A percentile compares a stretch with the other conserved stretches of the same genome.
Evolutionary conservation across 2,797 vertebrate species (phyloP).

Genomic region (Lateolabrax maculatus): DNA sequence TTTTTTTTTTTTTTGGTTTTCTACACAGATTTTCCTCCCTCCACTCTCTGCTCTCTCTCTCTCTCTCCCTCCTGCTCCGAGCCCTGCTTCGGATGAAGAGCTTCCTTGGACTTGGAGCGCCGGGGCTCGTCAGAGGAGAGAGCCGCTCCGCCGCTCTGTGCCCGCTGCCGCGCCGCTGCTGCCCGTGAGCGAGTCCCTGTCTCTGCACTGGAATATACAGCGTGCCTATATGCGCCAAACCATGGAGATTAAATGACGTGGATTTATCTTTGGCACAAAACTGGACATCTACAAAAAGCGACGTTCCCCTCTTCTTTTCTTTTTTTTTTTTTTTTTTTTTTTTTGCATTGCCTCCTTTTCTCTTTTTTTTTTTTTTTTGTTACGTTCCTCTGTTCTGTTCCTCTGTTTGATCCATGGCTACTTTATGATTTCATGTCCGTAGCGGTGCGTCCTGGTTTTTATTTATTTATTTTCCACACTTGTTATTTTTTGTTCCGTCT

Average conservation of each 20-base stretch:
- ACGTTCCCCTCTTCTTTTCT: conserved; percentile 32
- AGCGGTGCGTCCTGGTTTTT: conserved; percentile 30
- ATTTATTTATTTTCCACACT: conserved; percentile 32
- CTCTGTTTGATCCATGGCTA: conserved; percentile 53
- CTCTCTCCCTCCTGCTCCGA: background rate
- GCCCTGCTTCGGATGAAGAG: conserved; percentile 75
- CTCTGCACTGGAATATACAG: conserved; percentile 84
- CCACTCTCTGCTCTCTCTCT: too few species aligned
- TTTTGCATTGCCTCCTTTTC: conserved; percentile 35
- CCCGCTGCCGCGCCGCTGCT: conserved; percentile 70
- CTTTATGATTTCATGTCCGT: conserved; percentile 69
- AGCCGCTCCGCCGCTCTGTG: conserved; percentile 55
- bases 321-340: conserved; percentile 14
- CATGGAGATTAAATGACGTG: conserved; percentile 86
- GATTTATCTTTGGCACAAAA: conserved; percentile 83
- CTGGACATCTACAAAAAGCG: conserved; percentile 72
- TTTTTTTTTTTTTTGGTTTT: conserved; percentile 32
- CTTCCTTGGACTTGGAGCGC: conserved; percentile 79
- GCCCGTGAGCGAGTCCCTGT: conserved; percentile 73
- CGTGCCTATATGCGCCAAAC: conserved; percentile 72
- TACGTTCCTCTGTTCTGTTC: conserved; percentile 44
- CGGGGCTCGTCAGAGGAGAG: conserved; percentile 67
- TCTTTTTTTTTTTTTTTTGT: conserved; percentile 22
- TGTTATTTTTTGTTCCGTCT: conserved; percentile 50
- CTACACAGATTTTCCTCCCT: too few species aligned